Evolutionary conservation across 1,140 invertebrate genomes (phyloP).

Genomic region (Oncopodura yosiiana): DNA sequence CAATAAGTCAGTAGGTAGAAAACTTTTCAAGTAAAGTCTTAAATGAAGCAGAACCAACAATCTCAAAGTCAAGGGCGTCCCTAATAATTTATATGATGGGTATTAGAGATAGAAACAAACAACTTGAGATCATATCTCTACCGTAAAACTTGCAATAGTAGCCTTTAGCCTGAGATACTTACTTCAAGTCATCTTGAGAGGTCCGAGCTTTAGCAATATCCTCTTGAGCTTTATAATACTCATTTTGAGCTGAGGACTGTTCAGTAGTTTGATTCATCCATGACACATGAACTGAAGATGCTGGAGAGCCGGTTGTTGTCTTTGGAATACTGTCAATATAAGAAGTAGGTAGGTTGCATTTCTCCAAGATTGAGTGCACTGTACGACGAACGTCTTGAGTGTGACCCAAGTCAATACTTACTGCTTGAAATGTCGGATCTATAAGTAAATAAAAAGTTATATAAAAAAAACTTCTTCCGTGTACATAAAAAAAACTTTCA

Average conservation of each 20-base stretch:
- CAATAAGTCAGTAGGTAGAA: too few relatives aligned
- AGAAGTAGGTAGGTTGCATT: slow-evolving; percentile 70
- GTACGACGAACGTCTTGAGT: slow-evolving; percentile 59
- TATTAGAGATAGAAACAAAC: too few relatives aligned
- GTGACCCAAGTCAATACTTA: slow-evolving; percentile 46
- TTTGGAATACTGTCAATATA: slow-evolving; percentile 62
- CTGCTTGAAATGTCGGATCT: slow-evolving; percentile 25
- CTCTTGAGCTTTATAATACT: slow-evolving; percentile 11
- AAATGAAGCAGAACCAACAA: too few relatives aligned
- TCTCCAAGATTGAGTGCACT: slow-evolving; percentile 64
- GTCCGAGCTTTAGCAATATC: slow-evolving; percentile 13
- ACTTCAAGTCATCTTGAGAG: slow-evolving; percentile 25
- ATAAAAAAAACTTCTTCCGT: too few relatives aligned
- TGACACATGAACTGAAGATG: neutral
- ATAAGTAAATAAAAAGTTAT: neutral
- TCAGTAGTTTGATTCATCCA: neutral
- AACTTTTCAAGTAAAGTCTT: too few relatives aligned
- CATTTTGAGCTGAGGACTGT: neutral
- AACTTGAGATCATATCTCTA: too few relatives aligned
- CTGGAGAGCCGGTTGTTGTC: neutral
- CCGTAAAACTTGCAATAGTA: too few relatives aligned
- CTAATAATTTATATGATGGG: too few relatives aligned
- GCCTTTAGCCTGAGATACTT: neutral
- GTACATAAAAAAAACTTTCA: too few relatives aligned
- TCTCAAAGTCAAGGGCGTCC: too few relatives aligned